Evolutionary conservation across 2,113 vertebrate genomes (phyloP).

Genomic region (Channa maculata): DNA sequence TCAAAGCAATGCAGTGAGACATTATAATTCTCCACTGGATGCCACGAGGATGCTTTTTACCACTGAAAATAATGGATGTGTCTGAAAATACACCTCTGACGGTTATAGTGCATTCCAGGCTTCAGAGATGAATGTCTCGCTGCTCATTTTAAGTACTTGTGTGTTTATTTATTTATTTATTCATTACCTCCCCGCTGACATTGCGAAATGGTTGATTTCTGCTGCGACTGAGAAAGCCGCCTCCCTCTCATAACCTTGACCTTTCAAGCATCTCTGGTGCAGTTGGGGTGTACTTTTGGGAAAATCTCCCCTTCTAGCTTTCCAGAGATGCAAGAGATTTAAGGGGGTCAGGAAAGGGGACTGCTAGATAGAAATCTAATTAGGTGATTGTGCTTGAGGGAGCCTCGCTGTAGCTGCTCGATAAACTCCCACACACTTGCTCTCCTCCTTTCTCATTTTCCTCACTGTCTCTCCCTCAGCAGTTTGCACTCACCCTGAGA

Average conservation of each 20-base stretch:
- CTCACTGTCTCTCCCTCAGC: slow-evolving; percentile 36
- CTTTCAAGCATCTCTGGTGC: slow-evolving; percentile 46
- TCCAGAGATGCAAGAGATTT: slow-evolving; percentile 72
- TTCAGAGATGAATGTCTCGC: slow-evolving; percentile 25
- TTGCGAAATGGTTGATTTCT: slow-evolving; percentile 29
- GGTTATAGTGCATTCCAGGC: slow-evolving; percentile 9
- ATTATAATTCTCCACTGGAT: slow-evolving; percentile 12
- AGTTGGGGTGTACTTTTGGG: slow-evolving; percentile 65
- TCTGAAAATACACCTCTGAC: slow-evolving; percentile 8
- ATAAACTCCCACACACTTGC: slow-evolving; percentile 79
- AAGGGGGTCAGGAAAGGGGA: slow-evolving; percentile 79
- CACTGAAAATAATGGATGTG: slow-evolving; percentile 21
- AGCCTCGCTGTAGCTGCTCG: slow-evolving; percentile 73
- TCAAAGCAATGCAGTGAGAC: not conserved
- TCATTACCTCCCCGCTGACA: slow-evolving; percentile 24
- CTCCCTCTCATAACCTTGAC: slow-evolving; percentile 72
- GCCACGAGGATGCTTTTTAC: slow-evolving; percentile 5
- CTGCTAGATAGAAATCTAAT: slow-evolving; percentile 83
- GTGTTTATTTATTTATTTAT: slow-evolving; percentile 37
- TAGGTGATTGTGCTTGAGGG: slow-evolving; percentile 83
- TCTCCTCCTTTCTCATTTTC: slow-evolving; percentile 46
- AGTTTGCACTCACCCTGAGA: slow-evolving; percentile 48
- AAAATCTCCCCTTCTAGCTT: slow-evolving; percentile 63
- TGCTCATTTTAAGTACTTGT: slow-evolving; percentile 23
- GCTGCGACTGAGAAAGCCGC: slow-evolving; percentile 50